Base-by-base conservation (phyloP, 2,888 invertebrate genomes). In the Atethmia centrago region DNA sequence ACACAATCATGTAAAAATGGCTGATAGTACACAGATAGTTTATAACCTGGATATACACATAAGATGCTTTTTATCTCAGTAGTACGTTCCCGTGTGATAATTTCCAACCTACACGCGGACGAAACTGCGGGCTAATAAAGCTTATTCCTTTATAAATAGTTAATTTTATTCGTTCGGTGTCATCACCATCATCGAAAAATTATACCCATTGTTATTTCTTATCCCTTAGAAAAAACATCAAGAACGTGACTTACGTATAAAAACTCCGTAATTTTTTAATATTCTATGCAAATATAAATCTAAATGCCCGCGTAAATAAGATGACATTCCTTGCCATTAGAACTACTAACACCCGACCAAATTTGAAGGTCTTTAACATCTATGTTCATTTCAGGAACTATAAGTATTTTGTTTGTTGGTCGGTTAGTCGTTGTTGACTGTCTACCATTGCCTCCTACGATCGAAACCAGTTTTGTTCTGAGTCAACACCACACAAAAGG, bases 401-500 rank as follows among this genome's bases (percentile, higher is more conserved):
- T 5, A 5, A 55, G 49, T 67, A 12, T 83, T 71, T 76, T 83
- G 0, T 36, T n/a, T 83, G 10, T 73, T 42, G 53, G 75, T 80
- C 28, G 82, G 68, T 53, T 85, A 45, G 19, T 47, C 25, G 36
- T 68, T 76, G 74, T 86, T 81, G 69, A 56, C 59, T 68, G 72
- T 78, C 67, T 72, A 63, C 62, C 61, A 64, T 61, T 62, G 61
- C 66, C 75, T 76, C 69, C 74, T 71, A 79, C 71, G 69, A 45
- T 40, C 42, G 53, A 77, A 86, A 86, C 85, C 83, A 71, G 86
- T 86, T 76, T 86, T 55, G 59, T 67, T 62, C 72, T 82, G 84
- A 85, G 72, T 85, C 85, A 85, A 82, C 69, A 83, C 28, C 71
- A 71, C 75, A 85, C 79, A 84, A 79, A 79, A 78, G 77, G 80